A percentile compares a stretch with the other conserved stretches of the same genome.
Evolutionary conservation across 2,113 vertebrate species (phyloP).

Genomic region (Labeo rohita): DNA sequence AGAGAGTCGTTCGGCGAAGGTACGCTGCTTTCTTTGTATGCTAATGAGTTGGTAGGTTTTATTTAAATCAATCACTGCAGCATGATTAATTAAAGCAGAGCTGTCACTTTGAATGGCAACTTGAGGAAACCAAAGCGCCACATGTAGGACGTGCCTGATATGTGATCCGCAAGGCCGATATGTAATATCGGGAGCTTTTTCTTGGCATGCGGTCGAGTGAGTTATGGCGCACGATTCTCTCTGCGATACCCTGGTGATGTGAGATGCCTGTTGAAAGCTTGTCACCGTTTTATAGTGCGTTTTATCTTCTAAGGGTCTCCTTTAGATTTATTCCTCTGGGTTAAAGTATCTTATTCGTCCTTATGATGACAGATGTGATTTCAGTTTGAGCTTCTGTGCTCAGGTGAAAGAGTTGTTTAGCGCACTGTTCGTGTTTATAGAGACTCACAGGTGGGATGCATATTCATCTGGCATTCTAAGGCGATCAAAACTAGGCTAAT

Average conservation of each 20-base stretch:
- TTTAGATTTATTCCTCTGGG: not conserved
- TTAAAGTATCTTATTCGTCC: conserved; percentile 9
- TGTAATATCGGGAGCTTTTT: not conserved
- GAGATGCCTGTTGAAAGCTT: not conserved
- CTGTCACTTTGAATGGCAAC: conserved; percentile 23
- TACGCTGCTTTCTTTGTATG: conserved; percentile 42
- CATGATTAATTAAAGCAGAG: conserved; percentile 33
- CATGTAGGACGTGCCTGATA: not conserved
- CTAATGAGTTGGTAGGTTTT: conserved; percentile 13
- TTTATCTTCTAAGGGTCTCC: not conserved
- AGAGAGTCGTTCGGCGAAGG: conserved; percentile 36
- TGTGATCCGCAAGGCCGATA: conserved; percentile 12
- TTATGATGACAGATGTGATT: conserved; percentile 30
- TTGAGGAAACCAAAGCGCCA: conserved; percentile 22
- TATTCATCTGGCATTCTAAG: conserved; percentile 37
- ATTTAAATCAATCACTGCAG: conserved; percentile 25
- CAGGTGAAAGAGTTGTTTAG: conserved; percentile 29
- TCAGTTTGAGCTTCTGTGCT: not conserved
- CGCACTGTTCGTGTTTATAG: conserved; percentile 17
- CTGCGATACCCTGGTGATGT: not conserved
- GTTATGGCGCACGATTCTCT: not conserved
- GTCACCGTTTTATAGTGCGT: not conserved
- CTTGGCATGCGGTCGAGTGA: conserved; percentile 7
- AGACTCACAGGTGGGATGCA: conserved; percentile 44
- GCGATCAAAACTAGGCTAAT: conserved; percentile 48